These are phyloP conservation scores for Sacculina carcini DNA, from an alignment of 2,888 invertebrate genomes.

Conservation along the genomic window DNA sequence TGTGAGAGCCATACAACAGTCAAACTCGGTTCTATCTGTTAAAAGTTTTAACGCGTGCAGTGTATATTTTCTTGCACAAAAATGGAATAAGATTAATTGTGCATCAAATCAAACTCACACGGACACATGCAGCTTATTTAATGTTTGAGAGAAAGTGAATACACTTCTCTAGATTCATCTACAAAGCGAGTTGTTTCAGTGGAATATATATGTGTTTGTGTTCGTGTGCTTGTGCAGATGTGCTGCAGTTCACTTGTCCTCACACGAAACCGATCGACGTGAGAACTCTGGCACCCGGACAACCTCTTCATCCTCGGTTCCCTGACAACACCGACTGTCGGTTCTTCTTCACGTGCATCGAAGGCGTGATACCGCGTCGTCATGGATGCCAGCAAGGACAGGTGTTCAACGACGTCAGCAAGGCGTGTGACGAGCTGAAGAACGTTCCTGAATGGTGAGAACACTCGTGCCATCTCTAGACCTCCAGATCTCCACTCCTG, in stretches of 20 bases:
- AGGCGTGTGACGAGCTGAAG: conserved; percentile 59
- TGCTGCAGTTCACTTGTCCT: conserved; percentile 63
- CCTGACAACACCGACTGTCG: conserved; percentile 70
- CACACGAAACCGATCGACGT: not conserved
- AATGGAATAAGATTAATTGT: no score
- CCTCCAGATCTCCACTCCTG: not conserved
- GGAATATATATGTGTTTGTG: not conserved
- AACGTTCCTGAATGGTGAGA: conserved; percentile 70
- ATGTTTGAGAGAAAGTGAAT: no score
- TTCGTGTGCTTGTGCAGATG: conserved; percentile 38
- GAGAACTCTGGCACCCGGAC: conserved; percentile 24
- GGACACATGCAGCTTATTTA: no score
- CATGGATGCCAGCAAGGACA: conserved; percentile 69
- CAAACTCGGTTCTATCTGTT: no score
- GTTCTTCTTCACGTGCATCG: conserved; percentile 73
- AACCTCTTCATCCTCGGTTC: conserved; percentile 41
- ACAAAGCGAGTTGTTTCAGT: not conserved
- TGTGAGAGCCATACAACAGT: no score
- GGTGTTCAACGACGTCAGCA: conserved; percentile 53
- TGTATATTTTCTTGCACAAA: no score
- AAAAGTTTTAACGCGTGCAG: no score
- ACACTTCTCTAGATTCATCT: not conserved
- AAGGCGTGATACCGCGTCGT: conserved; percentile 53
- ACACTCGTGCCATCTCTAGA: no score
- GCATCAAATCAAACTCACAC: no score